These are phyloP conservation scores for Plecotus auritus DNA, from an alignment of 2,113 vertebrate genomes.

Conservation along the genomic window DNA sequence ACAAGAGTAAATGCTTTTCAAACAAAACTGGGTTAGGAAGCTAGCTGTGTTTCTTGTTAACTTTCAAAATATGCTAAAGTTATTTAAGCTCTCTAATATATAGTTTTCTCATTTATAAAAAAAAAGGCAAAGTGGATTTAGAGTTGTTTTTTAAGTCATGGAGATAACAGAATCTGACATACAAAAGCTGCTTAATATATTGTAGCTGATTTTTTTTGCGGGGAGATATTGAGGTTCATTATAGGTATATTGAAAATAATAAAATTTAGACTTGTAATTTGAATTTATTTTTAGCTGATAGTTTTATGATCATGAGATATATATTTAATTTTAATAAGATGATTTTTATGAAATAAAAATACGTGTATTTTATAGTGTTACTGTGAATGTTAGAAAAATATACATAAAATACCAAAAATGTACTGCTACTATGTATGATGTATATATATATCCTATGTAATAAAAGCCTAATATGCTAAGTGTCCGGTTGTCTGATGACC, in stretches of 20 bases:
- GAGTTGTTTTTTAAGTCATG: background rate
- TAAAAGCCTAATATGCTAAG: no score
- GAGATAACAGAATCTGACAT: background rate
- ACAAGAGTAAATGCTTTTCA: background rate
- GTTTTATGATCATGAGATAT: background rate
- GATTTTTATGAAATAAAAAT: background rate
- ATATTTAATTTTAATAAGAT: background rate
- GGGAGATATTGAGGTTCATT: rapidly evolving
- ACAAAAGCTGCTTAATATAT: background rate
- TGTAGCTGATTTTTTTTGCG: background rate
- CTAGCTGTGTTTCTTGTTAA: background rate
- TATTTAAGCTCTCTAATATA: background rate
- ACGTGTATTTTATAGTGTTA: background rate
- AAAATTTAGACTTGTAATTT: background rate
- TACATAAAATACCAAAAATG: background rate
- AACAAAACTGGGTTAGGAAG: background rate
- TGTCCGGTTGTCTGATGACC: no score
- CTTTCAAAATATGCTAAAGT: background rate
- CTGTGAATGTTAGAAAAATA: background rate
- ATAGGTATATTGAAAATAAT: background rate
- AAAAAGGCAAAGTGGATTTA: background rate
- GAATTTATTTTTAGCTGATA: background rate
- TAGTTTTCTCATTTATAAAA: background rate
- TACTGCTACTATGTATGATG: background rate
- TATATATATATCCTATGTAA: background rate